Conservation (phyloP, 2,113 vertebrate genomes). For the Andinoacara biseriatus region DNA sequence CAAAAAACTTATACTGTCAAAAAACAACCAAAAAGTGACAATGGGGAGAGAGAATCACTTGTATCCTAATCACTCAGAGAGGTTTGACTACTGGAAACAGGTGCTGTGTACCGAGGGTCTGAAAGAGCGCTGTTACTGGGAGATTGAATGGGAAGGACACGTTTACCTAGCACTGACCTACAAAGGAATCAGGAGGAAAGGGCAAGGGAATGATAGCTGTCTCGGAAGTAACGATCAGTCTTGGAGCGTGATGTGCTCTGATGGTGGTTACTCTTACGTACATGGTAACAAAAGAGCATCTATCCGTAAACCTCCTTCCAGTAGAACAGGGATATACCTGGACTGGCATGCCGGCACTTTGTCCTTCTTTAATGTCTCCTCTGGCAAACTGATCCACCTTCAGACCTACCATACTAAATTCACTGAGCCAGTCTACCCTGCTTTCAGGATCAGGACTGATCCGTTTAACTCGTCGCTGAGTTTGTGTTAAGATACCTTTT, state of each 20-base stretch:
- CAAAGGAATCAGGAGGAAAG: too few relatives aligned
- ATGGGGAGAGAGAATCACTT: neutral
- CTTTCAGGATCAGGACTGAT: conserved; percentile 24
- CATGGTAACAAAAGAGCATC: neutral
- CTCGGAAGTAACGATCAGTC: conserved; percentile 40
- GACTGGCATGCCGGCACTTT: conserved; percentile 27
- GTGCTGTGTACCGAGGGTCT: conserved; percentile 30
- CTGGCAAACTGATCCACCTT: neutral
- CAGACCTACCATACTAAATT: conserved; percentile 37
- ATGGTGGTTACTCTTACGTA: neutral
- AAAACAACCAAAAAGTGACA: conserved; percentile 26
- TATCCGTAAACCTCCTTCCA: accelerated
- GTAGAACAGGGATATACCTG: conserved; percentile 48
- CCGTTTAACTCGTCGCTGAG: conserved; percentile 16
- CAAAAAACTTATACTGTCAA: neutral
- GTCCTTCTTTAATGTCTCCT: conserved; percentile 21
- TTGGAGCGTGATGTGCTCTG: conserved; percentile 44
- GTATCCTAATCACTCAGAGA: conserved; percentile 38
- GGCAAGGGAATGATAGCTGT: neutral
- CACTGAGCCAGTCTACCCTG: conserved; percentile 41
- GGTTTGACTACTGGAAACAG: conserved; percentile 57
- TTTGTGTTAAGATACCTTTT: neutral
- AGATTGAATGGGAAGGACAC: too few relatives aligned
- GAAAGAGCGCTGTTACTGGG: neutral
- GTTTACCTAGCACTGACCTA: too few relatives aligned